Percentiles rank a stretch among this genome's conserved stretches.
Evolutionary conservation across 2,113 vertebrate genomes (phyloP).

Genomic region (Polyodon spathula): DNA sequence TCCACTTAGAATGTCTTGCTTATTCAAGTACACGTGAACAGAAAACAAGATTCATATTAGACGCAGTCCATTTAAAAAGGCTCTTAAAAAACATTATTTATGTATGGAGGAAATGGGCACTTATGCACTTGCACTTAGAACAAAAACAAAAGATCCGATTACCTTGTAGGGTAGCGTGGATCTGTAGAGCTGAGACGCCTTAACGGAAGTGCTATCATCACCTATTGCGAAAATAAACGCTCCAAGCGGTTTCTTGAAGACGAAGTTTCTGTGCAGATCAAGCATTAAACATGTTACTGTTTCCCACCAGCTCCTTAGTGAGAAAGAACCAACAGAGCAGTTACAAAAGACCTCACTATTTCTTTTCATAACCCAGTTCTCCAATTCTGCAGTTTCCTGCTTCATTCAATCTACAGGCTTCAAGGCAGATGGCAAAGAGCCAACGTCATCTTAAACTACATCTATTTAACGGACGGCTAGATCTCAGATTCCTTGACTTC

Average conservation of each 20-base stretch:
- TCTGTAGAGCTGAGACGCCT: background rate
- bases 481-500: conserved; percentile 1
- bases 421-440: background rate
- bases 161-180: background rate
- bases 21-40: no score
- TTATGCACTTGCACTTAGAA: background rate
- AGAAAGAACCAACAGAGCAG: background rate
- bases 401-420: background rate
- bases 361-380: background rate
- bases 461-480: background rate
- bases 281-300: background rate
- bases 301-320: background rate
- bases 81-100: no score
- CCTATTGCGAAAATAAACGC: background rate
- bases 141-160: background rate
- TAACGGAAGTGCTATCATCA: background rate
- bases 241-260: background rate
- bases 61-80: no score
- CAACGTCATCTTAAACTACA: background rate
- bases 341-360: background rate
- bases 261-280: background rate
- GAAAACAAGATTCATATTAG: no score
- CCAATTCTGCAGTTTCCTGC: conserved; percentile 1
- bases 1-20: no score
- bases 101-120: background rate